A percentile compares a stretch with the other conserved stretches of the same genome.
Conservation (phyloP, 2,797 vertebrate genomes). For the Pogonophryne albipinna region DNA sequence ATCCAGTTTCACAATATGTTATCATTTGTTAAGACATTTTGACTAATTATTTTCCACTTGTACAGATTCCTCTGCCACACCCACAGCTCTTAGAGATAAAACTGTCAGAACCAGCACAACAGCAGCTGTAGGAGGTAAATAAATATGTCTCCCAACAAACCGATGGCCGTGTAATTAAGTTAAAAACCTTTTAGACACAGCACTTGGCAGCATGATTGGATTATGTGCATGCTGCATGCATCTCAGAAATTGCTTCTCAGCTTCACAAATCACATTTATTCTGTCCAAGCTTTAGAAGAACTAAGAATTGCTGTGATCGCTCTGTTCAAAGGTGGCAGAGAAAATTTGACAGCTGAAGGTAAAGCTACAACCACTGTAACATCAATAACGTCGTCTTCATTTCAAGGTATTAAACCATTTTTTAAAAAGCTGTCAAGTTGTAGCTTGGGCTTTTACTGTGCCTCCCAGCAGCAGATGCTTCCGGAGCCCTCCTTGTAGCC, state of each 20-base stretch:
- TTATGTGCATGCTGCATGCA: conserved; percentile 16
- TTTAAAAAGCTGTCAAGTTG: too few species aligned
- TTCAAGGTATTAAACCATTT: conserved; percentile 48
- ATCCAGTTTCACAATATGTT: background rate
- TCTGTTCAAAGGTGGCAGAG: conserved; percentile 53
- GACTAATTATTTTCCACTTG: conserved; percentile 20
- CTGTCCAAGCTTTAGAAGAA: background rate
- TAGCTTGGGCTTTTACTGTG: too few species aligned
- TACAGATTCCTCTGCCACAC: conserved; percentile 3
- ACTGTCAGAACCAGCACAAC: conserved; percentile 20
- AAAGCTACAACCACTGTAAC: conserved; percentile 5
- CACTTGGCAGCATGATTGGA: conserved; percentile 1
- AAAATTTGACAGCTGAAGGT: background rate
- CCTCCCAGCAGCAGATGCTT: background rate
- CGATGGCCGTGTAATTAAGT: background rate
- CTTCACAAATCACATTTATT: background rate
- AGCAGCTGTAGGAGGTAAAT: conserved; percentile 56
- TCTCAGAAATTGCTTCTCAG: conserved; percentile 6
- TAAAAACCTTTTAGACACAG: background rate
- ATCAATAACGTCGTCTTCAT: background rate
- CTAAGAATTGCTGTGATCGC: conserved; percentile 17
- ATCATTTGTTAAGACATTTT: background rate
- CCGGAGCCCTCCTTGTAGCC: too few species aligned
- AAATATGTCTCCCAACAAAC: background rate
- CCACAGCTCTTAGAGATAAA: conserved; percentile 35